Percentiles rank a stretch among this genome's conserved stretches.
Evolutionary conservation across 2,797 vertebrate genomes (phyloP).

Genomic region (Cygnus olor): DNA sequence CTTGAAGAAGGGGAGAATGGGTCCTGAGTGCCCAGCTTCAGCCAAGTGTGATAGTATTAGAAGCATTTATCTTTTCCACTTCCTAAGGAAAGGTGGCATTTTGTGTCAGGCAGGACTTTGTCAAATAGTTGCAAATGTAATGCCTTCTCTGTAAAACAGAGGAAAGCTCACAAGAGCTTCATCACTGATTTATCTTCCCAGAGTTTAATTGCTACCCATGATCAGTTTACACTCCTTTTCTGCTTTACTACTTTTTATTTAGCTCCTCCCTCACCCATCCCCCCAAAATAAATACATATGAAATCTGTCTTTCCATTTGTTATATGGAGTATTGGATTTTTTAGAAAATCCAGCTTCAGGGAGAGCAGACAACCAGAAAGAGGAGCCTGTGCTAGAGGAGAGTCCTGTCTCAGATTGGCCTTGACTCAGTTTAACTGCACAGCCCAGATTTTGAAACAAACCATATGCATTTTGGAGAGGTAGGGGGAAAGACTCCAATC

Average conservation of each 20-base stretch:
- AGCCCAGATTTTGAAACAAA: conserved; percentile 13
- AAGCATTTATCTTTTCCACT: not conserved
- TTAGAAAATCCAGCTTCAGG: not conserved
- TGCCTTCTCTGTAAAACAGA: not conserved
- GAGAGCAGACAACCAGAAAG: not conserved
- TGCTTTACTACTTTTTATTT: not conserved
- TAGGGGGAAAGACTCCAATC: not conserved
- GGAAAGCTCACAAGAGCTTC: not conserved
- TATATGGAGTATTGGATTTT: not conserved
- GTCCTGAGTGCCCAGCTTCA: not conserved
- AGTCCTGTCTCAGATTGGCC: conserved; percentile 28
- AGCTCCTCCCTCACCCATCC: no score
- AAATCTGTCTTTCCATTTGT: not conserved
- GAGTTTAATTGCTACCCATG: not conserved
- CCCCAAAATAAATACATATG: no score
- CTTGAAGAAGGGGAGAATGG: not conserved
- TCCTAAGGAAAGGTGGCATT: not conserved
- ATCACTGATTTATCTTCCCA: not conserved
- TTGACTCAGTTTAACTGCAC: conserved; percentile 55
- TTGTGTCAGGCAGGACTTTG: not conserved
- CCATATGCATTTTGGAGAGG: not conserved
- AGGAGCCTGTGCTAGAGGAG: not conserved
- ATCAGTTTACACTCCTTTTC: not conserved
- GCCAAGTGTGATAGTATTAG: not conserved
- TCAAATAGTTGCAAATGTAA: not conserved